Conservation (phyloP, 35 echinoderm and acorn worm species). For the Chiridota heheva region DNA sequence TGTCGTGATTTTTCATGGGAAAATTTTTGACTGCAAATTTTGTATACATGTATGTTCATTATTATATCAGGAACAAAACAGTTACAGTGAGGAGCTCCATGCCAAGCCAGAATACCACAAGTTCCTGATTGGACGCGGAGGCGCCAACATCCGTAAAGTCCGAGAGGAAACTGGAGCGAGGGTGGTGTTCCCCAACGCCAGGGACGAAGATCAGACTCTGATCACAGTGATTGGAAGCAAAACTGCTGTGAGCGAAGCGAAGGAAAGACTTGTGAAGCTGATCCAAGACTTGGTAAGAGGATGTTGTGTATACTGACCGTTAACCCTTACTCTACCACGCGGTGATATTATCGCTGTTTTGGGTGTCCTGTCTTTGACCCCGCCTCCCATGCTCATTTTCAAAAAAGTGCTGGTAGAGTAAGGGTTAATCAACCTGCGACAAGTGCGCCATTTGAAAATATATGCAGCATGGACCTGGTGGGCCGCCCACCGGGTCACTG, state of each 20-base stretch:
- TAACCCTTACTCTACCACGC: no score
- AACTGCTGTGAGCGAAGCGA: constrained; percentile 76
- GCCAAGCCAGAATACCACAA: constrained; percentile 95
- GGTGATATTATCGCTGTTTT: no score
- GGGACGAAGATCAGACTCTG: constrained; percentile 90
- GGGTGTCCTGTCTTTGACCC: no score
- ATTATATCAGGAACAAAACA: constrained; percentile 74
- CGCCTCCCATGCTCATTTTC: no score
- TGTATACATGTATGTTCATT: neutral
- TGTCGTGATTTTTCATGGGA: no score
- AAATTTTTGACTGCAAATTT: no score
- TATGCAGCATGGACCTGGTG: no score
- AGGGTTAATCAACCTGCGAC: no score
- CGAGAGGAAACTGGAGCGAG: constrained; percentile 88
- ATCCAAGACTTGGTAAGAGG: constrained; percentile 86
- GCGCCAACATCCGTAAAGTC: constrained; percentile 95
- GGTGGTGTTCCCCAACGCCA: constrained; percentile 81
- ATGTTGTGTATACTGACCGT: no score
- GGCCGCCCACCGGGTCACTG: no score
- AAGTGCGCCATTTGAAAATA: no score
- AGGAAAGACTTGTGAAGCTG: constrained; percentile 52
- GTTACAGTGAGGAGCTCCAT: constrained; percentile 79
- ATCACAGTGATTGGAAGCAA: constrained; percentile 94
- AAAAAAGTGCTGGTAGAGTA: no score
- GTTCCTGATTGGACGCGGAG: constrained; percentile 91